Evolutionary conservation across 2,797 vertebrate species (phyloP), one percentile per base, ranked within the genome.

Genomic region (Anableps anableps): DNA sequence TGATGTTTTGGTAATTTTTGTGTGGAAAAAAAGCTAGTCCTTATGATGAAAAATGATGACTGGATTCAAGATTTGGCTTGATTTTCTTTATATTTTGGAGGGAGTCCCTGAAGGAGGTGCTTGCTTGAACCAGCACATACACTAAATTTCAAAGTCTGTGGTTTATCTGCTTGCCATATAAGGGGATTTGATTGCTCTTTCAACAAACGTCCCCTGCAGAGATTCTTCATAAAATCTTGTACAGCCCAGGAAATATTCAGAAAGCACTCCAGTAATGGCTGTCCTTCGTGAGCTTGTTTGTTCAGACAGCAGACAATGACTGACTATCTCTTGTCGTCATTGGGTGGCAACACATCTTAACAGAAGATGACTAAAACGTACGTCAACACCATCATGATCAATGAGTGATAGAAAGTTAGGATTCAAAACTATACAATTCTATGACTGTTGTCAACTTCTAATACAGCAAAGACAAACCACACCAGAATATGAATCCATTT

Each of bases 151-250:
- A 74, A 7, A 62, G 74, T 70, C 41, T 79, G 82, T 73, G 64
- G 70, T 68, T 64, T 84, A 38, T 85, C 64, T 72, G 76, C 79
- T 81, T 88, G 81, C 90, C 81, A 78, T 82, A 76, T 81, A 83
- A 71, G 29, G 77, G 29, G 75, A 78, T 82, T 82, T 84, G 77
- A 89, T 86, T 81, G 80, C 80, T 82, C 75, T 70, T 38, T 83
- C 80, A 90, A 85, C 76, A 85, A 89, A 89, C 8, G 6, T 68
- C 62, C 7, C 26, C 60, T 47, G 47, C 77, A 78, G 83, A 77
- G 66, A 89, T 55, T 83, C 86, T 90, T 91, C 90, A 92, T 93
- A 91, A 93, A 93, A 89, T 53, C 36, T n/a, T 79, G 82, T 86
- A 80, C 88, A 84, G 86, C 48, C 85, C 87, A 91, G 91, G 88